Evolutionary conservation across 2,797 vertebrate species (phyloP).

Genomic region (Macropus fuliginosus): DNA sequence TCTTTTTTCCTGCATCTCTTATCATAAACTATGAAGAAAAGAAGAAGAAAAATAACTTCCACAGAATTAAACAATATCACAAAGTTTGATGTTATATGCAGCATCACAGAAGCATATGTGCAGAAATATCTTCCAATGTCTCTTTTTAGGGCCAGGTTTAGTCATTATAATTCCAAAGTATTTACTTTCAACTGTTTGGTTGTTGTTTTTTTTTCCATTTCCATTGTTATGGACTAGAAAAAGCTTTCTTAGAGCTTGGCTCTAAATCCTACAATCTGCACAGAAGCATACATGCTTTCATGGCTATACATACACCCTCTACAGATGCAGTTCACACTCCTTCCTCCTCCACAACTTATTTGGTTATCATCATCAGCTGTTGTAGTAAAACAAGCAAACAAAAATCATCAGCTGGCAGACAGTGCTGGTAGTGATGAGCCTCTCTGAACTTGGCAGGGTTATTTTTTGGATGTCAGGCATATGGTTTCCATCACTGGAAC

Average conservation of each 20-base stretch:
- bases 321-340: not conserved
- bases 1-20: not conserved
- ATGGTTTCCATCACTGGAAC: not conserved
- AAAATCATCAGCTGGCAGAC: not conserved
- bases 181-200: not conserved
- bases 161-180: not conserved
- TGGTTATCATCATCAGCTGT: not conserved
- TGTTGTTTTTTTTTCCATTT: not conserved
- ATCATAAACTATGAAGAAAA: not conserved
- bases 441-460: not conserved
- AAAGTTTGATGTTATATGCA: not conserved
- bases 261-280: not conserved
- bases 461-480: not conserved
- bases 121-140: not conserved
- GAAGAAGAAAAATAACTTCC: not conserved
- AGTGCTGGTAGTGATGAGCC: not conserved
- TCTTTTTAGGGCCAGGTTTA: not conserved
- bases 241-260: not conserved
- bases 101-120: not conserved
- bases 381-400: not conserved
- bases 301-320: not conserved
- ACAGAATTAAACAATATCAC: not conserved
- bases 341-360: not conserved
- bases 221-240: not conserved
- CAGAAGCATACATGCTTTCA: not conserved